Conservation (phyloP, 1,140 invertebrate species). For the Lordiphosa stackelbergi region DNA sequence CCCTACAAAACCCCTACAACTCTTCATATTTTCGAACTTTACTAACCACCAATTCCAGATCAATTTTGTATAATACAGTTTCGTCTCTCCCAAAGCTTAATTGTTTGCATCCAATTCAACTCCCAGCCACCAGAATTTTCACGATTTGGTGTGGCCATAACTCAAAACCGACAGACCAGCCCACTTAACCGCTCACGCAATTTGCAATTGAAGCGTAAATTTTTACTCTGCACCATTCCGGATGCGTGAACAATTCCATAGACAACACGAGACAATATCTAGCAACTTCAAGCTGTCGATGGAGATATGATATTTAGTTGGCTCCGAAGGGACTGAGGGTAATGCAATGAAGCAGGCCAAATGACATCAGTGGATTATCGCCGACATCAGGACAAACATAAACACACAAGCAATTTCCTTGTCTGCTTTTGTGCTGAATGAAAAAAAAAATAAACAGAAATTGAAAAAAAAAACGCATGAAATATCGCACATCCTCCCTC, state of each 20-base stretch:
- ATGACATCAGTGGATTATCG: constrained; percentile 75
- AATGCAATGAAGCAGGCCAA: constrained; percentile 61
- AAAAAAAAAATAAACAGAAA: constrained; percentile 25
- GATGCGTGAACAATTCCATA: constrained; percentile 62
- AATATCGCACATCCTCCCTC: constrained; percentile 46
- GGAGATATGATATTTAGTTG: constrained; percentile 59
- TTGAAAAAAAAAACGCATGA: constrained; percentile 66
- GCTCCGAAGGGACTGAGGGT: constrained; percentile 8
- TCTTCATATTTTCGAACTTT: no score
- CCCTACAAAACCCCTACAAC: no score
- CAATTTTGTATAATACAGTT: no score
- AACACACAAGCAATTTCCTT: constrained; percentile 63
- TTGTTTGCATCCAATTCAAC: no score
- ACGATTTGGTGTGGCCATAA: no score
- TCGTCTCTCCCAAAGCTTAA: no score
- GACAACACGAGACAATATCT: constrained; percentile 32
- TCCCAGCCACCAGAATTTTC: no score
- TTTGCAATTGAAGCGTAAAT: constrained; percentile 72
- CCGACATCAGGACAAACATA: constrained; percentile 58
- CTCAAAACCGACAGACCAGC: no score
- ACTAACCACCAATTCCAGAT: no score
- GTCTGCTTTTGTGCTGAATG: constrained; percentile 43
- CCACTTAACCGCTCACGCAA: constrained; percentile 46
- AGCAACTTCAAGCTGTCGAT: constrained; percentile 59
- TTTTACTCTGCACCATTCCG: constrained; percentile 54